These are phyloP conservation scores for Nycticryphes semicollaris DNA, from an alignment of 2,113 vertebrate species.

Conservation along the genomic window DNA sequence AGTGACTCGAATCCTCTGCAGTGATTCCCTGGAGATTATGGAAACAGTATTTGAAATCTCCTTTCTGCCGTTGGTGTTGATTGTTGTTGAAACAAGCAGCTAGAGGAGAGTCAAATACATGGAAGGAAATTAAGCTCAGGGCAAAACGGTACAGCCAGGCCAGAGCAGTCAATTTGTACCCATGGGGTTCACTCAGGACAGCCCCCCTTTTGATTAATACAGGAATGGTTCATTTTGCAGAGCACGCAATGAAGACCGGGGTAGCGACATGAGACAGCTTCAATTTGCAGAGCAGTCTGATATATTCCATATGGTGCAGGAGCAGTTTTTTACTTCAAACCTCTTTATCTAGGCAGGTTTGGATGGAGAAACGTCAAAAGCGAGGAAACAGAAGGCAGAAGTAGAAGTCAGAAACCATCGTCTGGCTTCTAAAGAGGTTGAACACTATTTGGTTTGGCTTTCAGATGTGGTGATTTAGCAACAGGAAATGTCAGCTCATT, in stretches of 20 bases:
- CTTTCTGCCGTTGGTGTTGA: neutral
- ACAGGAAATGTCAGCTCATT: slow-evolving; percentile 79
- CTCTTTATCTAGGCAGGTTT: neutral
- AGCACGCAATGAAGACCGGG: neutral
- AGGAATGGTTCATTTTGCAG: neutral
- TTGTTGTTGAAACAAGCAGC: neutral
- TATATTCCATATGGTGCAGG: neutral
- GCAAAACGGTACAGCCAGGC: neutral
- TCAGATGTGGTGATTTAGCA: slow-evolving; percentile 60
- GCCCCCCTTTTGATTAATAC: neutral
- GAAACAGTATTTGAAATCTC: neutral
- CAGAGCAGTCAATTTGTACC: neutral
- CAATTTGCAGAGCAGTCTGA: neutral
- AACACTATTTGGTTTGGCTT: slow-evolving; percentile 74
- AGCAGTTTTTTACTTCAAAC: neutral
- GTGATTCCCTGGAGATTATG: neutral
- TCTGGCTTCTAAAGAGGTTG: slow-evolving; percentile 53
- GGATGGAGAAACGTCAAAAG: neutral
- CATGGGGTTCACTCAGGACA: rapidly evolving
- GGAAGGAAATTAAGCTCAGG: neutral
- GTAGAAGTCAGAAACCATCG: slow-evolving; percentile 59
- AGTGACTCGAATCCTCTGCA: neutral
- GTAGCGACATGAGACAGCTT: neutral
- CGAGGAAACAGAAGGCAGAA: slow-evolving; percentile 22
- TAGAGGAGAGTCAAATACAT: neutral